Base-by-base conservation (phyloP, 2,113 vertebrate genomes). In the Oreochromis aureus region DNA sequence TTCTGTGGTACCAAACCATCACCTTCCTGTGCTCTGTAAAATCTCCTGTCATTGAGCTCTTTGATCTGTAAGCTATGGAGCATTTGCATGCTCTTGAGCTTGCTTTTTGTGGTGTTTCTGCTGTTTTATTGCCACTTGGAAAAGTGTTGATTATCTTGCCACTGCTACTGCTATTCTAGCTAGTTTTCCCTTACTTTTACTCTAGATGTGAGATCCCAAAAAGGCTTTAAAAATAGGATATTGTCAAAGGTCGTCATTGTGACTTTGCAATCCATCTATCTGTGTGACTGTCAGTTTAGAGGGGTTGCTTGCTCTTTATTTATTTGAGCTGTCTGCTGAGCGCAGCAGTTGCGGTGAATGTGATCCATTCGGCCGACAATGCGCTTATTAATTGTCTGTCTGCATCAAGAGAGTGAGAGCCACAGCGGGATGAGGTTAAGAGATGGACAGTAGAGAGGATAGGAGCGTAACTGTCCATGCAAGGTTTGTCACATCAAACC, bases 311-410 rank as follows among this genome's bases (percentile, higher is more conserved):
- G 24, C 59, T 59, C 89, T 91, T 90, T 91, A 91, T 93, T 93
- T 92, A 87, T 91, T 88, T 89, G 71, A 89, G 69, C 87, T 89
- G 94, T 93, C 87, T 94, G 95, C 95, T 94, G 91, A 95, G 88
- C 61, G 58, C 90, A 93, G 94, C 94, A 94, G 54, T 90, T 82
- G 82, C 91, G 87, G 85, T 91, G 84, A 90, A 86, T 89, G 80
- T 87, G 78, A 94, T 84, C 86, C 93, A 90, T 83, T 78, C 66
- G 30, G 87, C 79, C 87, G 66, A 92, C 81, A 89, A 94, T 87
- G 84, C 90, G 12, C 91, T 92, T 94, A 96, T 94, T 92, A 95
- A 94, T 91, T 88, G 90, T 94, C 83, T 88, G 86, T 51, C 88
- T 85, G 91, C 87, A 88, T 91, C 55, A 58, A 89, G 82, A 88